Conservation (phyloP, 2,888 invertebrate species). For the Drosophila neonasuta region DNA sequence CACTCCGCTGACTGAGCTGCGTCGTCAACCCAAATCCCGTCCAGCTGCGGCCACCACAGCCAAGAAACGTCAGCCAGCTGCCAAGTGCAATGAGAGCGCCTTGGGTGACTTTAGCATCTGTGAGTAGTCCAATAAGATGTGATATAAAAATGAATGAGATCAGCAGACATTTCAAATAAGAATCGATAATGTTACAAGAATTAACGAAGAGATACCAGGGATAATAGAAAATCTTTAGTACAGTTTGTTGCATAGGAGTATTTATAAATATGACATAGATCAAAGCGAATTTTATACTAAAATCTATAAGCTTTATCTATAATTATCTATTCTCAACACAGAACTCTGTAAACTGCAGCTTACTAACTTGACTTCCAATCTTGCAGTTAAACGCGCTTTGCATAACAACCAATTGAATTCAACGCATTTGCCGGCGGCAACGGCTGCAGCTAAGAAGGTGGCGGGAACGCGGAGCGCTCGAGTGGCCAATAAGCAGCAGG, state of each 20-base stretch:
- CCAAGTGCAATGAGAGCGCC: constrained; percentile 64
- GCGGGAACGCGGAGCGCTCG: constrained; percentile 22
- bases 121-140: constrained; percentile 49
- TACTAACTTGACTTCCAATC: neutral
- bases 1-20: constrained; percentile 33
- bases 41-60: constrained; percentile 22
- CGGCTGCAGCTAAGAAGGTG: neutral
- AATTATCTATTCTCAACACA: no score
- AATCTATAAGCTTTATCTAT: no score
- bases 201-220: no score
- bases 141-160: no score
- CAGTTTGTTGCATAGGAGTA: no score
- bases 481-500: neutral
- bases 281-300: no score
- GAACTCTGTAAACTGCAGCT: no score
- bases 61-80: constrained; percentile 21
- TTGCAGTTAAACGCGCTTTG: constrained; percentile 47
- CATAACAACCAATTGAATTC: constrained; percentile 76
- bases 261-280: no score
- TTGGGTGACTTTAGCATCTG: constrained; percentile 78
- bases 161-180: no score
- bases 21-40: constrained; percentile 22
- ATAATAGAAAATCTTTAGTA: no score
- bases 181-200: no score
- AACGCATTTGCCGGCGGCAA: constrained; percentile 64